Evolutionary conservation across 2,888 invertebrate species (phyloP).

Genomic region (Metallyticus violacea): DNA sequence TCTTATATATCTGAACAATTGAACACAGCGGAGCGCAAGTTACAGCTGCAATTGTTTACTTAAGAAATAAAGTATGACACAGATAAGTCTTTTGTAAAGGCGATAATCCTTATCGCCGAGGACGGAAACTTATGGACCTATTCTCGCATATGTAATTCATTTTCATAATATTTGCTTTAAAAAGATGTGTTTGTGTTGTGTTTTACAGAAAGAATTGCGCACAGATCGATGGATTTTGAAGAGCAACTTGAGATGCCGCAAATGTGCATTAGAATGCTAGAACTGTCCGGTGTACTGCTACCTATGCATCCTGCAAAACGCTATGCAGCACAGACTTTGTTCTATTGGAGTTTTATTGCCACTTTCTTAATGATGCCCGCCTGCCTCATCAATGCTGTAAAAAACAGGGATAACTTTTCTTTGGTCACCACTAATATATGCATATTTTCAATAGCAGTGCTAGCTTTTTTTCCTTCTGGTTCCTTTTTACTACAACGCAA

Average conservation of each 20-base stretch:
- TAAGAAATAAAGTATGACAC: too few relatives aligned
- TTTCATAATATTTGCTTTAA: too few relatives aligned
- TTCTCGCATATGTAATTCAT: too few relatives aligned
- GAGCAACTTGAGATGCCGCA: background rate
- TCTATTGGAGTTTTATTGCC: background rate
- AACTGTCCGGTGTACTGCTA: background rate
- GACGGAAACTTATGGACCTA: too few relatives aligned
- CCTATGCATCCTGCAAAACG: background rate
- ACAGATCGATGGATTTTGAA: background rate
- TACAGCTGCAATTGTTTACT: too few relatives aligned
- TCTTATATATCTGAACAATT: too few relatives aligned
- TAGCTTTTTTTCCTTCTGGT: background rate
- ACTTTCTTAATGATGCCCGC: background rate
- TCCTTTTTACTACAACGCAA: background rate
- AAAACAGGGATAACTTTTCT: background rate
- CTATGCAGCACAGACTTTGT: background rate
- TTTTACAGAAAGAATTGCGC: background rate
- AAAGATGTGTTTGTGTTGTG: too few relatives aligned
- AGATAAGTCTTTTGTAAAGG: too few relatives aligned
- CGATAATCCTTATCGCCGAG: too few relatives aligned
- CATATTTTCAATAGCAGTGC: background rate
- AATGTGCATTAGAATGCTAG: background rate
- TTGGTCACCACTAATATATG: background rate
- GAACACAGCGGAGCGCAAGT: too few relatives aligned
- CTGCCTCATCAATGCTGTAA: background rate